phyloP scores from a whole-genome alignment of 2,888 invertebrate species.

The Anoplius nigerrimus region DNA sequence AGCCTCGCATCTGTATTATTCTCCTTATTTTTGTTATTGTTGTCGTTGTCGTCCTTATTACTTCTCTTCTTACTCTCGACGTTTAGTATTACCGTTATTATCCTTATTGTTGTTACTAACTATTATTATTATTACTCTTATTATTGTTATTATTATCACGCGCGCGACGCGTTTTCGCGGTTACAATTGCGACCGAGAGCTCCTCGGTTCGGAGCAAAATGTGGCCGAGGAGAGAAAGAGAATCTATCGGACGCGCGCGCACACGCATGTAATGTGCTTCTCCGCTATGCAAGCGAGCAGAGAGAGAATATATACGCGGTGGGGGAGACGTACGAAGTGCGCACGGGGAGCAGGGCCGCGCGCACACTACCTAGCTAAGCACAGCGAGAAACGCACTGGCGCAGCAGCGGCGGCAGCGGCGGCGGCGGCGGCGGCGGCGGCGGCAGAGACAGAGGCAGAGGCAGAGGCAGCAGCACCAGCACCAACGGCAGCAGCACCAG shows the following conservation, averaged over 20 bases:
- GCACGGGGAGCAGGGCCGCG: constrained; percentile 30
- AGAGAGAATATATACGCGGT: background rate
- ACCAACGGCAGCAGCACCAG: background rate
- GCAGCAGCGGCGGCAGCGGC: constrained; percentile 20
- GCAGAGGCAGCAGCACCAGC: constrained; percentile 18
- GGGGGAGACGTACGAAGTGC: constrained; percentile 16
- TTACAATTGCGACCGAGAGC: background rate
- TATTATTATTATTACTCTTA: background rate
- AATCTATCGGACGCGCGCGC: background rate
- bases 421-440: constrained; percentile 13
- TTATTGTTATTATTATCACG: background rate
- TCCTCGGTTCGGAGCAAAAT: constrained; percentile 21
- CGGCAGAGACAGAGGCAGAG: background rate
- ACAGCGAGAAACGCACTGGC: constrained; percentile 43
- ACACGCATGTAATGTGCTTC: constrained; percentile 28
- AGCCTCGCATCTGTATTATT: too few species aligned
- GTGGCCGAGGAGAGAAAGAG: constrained; percentile 3
- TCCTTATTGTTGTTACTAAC: too few species aligned
- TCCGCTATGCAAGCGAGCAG: background rate
- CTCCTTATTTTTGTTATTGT: too few species aligned
- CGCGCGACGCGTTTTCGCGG: background rate
- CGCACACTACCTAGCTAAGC: constrained; percentile 38
- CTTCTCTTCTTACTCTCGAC: too few species aligned
- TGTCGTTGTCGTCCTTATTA: too few species aligned
- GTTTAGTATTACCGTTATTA: too few species aligned